Evolutionary conservation across 2,888 invertebrate genomes (phyloP), one percentile per base, ranked within the genome.

Genomic region (Dryocosmus kuriphilus): DNA sequence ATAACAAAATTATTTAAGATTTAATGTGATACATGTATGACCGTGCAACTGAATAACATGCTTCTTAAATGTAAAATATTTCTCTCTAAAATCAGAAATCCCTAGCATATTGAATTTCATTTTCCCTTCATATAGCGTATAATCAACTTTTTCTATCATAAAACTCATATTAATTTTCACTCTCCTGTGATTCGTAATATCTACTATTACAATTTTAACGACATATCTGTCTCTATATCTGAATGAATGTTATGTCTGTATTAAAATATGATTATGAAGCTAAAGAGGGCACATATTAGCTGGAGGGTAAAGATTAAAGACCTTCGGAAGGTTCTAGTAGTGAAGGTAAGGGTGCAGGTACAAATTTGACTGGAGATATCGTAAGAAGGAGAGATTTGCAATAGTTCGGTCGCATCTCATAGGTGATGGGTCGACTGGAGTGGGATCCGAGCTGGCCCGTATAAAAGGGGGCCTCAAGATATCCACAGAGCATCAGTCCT

Each of bases 401-500:
- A 89, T 86, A 86, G 87, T 86, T 84, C 82, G 79, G 88, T 87
- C 87, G 87, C 88, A 89, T 90, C 90, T 89, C 89, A 90, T 90
- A 90, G 90, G 90, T 90, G 90, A 90, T 90, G 90, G 90, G 90
- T 88, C 89, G 87, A 84, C 81, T 78, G 85, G 88, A 89, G 88
- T 88, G 88, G 89, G 89, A 88, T 85, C 83, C 79, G 77, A 83
- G 80, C 83, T 79, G 86, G 82, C 80, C 81, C 85, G 90, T 91
- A 91, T 91, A 91, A 90, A 91, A 91, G 89, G 89, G 85, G 89
- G 86, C 86, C 86, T 82, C 89, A 85, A 87, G 87, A 88, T 90
- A 89, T 89, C 87, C 86, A 87, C 85, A 84, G 86, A 90, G 91
- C 91, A 91, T 91, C 91, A 91, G 91, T 91, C 90, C 90, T 91